A percentile compares a stretch with the other conserved stretches of the same genome.
These are phyloP conservation scores for Staurois parvus DNA, from an alignment of 2,797 vertebrate species.

Conservation along the genomic window DNA sequence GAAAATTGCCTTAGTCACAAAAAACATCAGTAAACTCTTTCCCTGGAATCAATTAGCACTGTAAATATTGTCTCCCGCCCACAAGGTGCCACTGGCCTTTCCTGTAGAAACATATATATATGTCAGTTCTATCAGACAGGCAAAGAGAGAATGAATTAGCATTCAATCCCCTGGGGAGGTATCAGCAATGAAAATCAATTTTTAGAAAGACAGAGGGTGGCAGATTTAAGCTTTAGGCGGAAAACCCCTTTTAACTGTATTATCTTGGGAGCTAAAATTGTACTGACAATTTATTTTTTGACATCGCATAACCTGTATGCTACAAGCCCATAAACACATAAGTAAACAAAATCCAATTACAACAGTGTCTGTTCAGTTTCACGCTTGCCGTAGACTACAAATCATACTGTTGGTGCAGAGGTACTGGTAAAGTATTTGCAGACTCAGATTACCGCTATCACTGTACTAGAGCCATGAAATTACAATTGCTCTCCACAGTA, in stretches of 20 bases:
- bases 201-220: background rate
- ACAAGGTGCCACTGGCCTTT: background rate
- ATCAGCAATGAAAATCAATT: background rate
- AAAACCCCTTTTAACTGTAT: background rate
- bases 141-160: background rate
- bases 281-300: background rate
- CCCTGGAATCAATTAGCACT: background rate
- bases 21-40: background rate
- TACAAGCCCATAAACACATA: background rate
- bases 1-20: background rate
- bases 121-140: background rate
- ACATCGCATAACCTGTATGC: background rate
- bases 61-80: background rate
- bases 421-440: background rate
- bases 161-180: background rate
- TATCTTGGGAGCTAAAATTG: background rate
- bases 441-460: conserved; percentile 1
- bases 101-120: background rate
- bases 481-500: conserved; percentile 39
- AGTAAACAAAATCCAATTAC: conserved; percentile 29
- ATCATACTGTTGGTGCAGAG: conserved; percentile 23
- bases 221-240: background rate
- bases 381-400: conserved; percentile 3
- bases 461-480: conserved; percentile 37
- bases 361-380: conserved; percentile 1